Base-by-base conservation (phyloP, 2,888 invertebrate genomes). In the Pollenia griseotomentosa region DNA sequence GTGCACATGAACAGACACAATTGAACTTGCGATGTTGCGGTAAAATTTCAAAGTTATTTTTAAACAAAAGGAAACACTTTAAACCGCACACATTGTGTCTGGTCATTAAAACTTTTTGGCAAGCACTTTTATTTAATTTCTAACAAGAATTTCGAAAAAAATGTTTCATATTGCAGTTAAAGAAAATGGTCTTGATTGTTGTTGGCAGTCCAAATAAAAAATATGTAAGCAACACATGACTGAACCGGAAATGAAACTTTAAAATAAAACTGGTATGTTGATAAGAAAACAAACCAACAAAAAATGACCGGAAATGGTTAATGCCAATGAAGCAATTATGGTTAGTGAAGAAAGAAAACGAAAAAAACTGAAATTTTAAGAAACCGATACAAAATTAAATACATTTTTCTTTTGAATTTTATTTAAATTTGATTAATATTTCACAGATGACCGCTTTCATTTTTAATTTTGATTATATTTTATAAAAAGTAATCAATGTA, bases 221-320 rank as follows among this genome's bases (percentile, higher is more conserved):
- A 33, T 19, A 19, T 19, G 3, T 33, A 33, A 33, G 33, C 23
- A 42, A 57, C 63, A 75, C 75, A 71, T 73, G 81, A 82, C 42
- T 78, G 77, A 33, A 78, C 59, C 51, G 73, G 77, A 85, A 78
- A 81, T 77, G 44, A 82, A 81, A 65, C 40, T 74, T 85, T 66
- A 46, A 14, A 71, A 46, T n/a, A 16, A 59, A 51, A 78, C 14
- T 63, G 19, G 16, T 53, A 19, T 61, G 40, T 5, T 8, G 61
- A 79, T 53, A 63, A 68, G 59, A 51, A 12, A 65, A 48, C 59
- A 77, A 55, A 48, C 7, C 23, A 12, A 55, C 23, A 12, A 55
- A 66, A 81, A 65, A 81, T 61, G 59, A 53, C 81, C 81, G 81
- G 66, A 85, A 61, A 77, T 77, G 75, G 81, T 77, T 65, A 79